phyloP scores from a whole-genome alignment of 2,113 vertebrate species.

The Amphiprion percula region DNA sequence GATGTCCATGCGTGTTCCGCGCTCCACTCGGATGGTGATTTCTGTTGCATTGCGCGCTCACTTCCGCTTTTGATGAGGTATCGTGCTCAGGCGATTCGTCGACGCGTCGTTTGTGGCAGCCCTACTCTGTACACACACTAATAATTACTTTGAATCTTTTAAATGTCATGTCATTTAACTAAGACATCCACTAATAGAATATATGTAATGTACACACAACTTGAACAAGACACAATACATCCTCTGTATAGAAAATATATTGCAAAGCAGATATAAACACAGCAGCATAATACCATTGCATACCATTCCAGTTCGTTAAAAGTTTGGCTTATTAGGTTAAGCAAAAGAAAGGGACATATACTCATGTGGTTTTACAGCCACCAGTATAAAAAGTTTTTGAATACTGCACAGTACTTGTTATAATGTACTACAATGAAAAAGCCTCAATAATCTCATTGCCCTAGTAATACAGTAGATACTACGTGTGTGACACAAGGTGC shows the following conservation, averaged over 20 bases:
- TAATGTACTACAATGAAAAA: slow-evolving; percentile 1
- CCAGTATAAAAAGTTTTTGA: neutral
- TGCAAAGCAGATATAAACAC: neutral
- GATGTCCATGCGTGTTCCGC: no score
- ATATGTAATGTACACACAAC: neutral
- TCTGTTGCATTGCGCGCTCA: no score
- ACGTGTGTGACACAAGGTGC: no score
- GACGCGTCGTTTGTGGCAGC: no score
- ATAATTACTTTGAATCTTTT: slow-evolving; percentile 11
- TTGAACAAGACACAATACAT: neutral
- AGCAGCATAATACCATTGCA: neutral
- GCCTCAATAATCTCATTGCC: no score
- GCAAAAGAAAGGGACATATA: neutral
- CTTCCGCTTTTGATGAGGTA: no score
- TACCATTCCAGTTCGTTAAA: neutral
- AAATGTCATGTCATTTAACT: slow-evolving; percentile 11
- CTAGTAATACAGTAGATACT: no score
- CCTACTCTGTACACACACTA: neutral
- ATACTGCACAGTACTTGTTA: neutral
- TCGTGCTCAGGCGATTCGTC: no score
- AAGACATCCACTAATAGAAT: neutral
- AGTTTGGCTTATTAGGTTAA: neutral
- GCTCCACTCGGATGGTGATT: no score
- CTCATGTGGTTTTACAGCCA: neutral
- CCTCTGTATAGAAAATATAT: neutral